These are phyloP conservation scores for Altica lythri DNA, from an alignment of 2,888 invertebrate genomes.

Conservation along the genomic window DNA sequence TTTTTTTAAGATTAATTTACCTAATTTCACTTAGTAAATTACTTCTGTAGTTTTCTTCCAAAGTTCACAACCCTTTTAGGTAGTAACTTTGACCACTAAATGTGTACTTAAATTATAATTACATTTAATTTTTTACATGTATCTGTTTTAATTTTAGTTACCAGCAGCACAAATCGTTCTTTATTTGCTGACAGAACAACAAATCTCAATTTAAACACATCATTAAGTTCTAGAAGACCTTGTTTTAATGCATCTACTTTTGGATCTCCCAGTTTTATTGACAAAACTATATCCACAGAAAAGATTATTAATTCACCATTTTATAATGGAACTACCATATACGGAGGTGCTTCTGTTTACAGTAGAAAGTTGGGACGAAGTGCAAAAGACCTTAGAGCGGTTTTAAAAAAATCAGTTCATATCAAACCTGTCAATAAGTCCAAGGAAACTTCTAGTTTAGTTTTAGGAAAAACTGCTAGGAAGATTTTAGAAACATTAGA, in stretches of 20 bases:
- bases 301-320: slow-evolving; percentile 69
- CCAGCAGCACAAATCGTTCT: slow-evolving; percentile 25
- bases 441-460: slow-evolving; percentile 49
- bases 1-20: no score
- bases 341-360: slow-evolving; percentile 74
- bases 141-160: slow-evolving; percentile 18
- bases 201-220: slow-evolving; percentile 50
- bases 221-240: slow-evolving; percentile 59
- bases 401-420: slow-evolving; percentile 51
- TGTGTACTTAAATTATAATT: no score
- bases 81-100: no score
- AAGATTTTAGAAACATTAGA: slow-evolving; percentile 80
- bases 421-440: slow-evolving; percentile 58
- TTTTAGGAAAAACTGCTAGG: slow-evolving; percentile 75
- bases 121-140: no score
- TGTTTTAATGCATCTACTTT: slow-evolving; percentile 59
- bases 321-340: slow-evolving; percentile 74
- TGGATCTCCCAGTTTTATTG: slow-evolving; percentile 54
- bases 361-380: slow-evolving; percentile 45
- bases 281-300: slow-evolving; percentile 56
- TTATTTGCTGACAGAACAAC: slow-evolving; percentile 48
- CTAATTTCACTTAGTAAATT: no score
- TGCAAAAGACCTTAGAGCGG: slow-evolving; percentile 34
- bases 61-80: no score
- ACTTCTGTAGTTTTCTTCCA: no score